Percentiles rank a stretch among this genome's conserved stretches.
phyloP scores from a whole-genome alignment of 23 tunicate genomes.

The Halocynthia roretzi region DNA sequence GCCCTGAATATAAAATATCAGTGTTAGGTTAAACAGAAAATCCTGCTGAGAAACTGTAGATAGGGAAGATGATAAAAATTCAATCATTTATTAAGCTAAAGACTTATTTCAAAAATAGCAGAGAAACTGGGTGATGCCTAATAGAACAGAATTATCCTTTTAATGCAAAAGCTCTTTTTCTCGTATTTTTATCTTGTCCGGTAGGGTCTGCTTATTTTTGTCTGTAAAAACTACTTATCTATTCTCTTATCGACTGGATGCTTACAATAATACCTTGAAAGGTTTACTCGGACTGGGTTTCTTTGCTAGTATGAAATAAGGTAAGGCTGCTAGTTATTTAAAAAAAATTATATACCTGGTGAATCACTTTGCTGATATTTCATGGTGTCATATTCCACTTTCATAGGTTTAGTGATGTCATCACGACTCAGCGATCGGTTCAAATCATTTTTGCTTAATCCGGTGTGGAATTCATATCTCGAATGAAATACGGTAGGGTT shows the following conservation, averaged over 20 bases:
- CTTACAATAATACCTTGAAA: not conserved
- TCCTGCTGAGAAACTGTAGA: too few species aligned
- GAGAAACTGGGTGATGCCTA: too few species aligned
- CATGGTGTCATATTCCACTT: not conserved
- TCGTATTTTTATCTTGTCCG: too few species aligned
- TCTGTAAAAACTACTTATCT: not conserved
- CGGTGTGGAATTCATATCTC: not conserved
- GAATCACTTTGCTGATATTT: conserved; percentile 23
- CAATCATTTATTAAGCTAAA: too few species aligned
- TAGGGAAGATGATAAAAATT: too few species aligned
- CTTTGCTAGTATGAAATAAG: not conserved
- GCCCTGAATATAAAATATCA: not conserved
- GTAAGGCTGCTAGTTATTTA: not conserved
- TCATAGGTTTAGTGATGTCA: conserved; percentile 3
- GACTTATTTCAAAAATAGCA: too few species aligned
- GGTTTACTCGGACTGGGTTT: not conserved
- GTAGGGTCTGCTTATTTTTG: too few species aligned
- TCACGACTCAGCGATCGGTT: not conserved
- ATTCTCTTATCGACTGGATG: not conserved
- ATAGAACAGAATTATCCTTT: too few species aligned
- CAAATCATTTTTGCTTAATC: conserved; percentile 8
- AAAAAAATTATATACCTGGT: conserved; percentile 6
- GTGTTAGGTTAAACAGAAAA: conserved; percentile 1
- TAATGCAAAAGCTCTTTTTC: too few species aligned
- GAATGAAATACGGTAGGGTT: too few species aligned